Evolutionary conservation across 2,113 vertebrate species (phyloP), one percentile per base, ranked within the genome.

Genomic region (Diphyllodes magnificus): DNA sequence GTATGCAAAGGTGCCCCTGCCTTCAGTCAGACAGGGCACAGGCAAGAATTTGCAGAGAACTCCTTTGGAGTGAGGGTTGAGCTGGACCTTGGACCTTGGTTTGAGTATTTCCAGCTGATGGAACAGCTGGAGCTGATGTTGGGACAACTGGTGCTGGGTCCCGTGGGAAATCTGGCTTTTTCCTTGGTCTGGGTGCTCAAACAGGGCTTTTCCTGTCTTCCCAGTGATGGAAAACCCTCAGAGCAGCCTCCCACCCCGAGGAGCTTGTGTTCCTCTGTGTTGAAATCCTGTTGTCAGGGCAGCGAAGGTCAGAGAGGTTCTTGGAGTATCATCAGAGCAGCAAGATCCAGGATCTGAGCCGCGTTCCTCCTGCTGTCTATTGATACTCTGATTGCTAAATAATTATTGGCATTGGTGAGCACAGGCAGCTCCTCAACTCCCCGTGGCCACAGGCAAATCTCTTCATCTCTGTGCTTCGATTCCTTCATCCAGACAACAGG

Each of bases 381-480:
- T 2, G 37, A 75, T 66, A 21, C 47, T 66, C 53, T 30, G 73
- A 44, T 30, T 37, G n/a, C 68, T 93, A 70, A 89, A 44, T 79
- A 68, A 82, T 78, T 69, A 57, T 66, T 51, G 71, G 82, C 79
- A 47, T 22, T 47, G 56, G 8, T 44, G 78, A 78, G 68, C 85
- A 42, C 61, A 92, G 79, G 64, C 79, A 72, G 83, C 68, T 94
- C 63, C 82, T 93, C 92, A 33, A 42, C 69, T 72, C 82, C 7
- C 3, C 7, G 3, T 39, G 82, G 76, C 95, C 18, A 10, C 9
- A 70, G 89, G 83, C 77, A 86, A 84, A 92, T 92, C 83, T 27
- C 86, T 82, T 94, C 76, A 59, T 90, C 86, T 94, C 88, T 11
- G 16, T n/a, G 78, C 92, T 93, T 78, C 7, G 7, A 35, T 91